These are phyloP conservation scores for Entosphenus tridentatus DNA, from an alignment of 2,113 vertebrate genomes.

Conservation along the genomic window DNA sequence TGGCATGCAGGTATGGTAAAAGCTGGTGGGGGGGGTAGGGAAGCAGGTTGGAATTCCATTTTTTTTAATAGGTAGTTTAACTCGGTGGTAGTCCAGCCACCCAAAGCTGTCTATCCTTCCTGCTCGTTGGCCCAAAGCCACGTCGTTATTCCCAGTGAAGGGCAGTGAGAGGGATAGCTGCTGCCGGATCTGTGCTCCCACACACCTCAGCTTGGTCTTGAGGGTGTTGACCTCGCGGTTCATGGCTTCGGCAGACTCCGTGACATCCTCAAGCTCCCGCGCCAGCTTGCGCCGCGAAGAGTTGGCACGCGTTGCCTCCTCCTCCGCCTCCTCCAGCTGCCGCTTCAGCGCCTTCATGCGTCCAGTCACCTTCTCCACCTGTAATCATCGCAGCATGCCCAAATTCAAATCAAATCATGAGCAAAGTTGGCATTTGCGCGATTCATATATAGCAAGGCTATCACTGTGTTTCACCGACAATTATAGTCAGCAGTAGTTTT, in stretches of 20 bases:
- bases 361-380: constrained; percentile 40
- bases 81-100: too few relatives aligned
- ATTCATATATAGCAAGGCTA: background rate
- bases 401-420: background rate
- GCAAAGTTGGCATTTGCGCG: background rate
- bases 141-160: background rate
- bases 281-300: constrained; percentile 40
- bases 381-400: background rate
- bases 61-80: too few relatives aligned
- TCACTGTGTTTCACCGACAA: background rate
- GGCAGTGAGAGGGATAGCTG: background rate
- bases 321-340: constrained; percentile 54
- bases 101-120: too few relatives aligned
- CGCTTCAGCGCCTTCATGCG: constrained; percentile 51
- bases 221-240: constrained; percentile 47
- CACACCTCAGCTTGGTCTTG: constrained; percentile 43
- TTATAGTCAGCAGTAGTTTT: background rate
- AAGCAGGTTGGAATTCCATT: too few relatives aligned
- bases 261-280: constrained; percentile 47
- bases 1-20: too few relatives aligned
- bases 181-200: background rate
- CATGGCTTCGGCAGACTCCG: constrained; percentile 33
- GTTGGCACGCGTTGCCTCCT: constrained; percentile 41
- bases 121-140: background rate
- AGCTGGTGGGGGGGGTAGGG: too few relatives aligned